Base-by-base conservation (phyloP, 2,888 invertebrate species). In the Pristionchus arcanus region DNA sequence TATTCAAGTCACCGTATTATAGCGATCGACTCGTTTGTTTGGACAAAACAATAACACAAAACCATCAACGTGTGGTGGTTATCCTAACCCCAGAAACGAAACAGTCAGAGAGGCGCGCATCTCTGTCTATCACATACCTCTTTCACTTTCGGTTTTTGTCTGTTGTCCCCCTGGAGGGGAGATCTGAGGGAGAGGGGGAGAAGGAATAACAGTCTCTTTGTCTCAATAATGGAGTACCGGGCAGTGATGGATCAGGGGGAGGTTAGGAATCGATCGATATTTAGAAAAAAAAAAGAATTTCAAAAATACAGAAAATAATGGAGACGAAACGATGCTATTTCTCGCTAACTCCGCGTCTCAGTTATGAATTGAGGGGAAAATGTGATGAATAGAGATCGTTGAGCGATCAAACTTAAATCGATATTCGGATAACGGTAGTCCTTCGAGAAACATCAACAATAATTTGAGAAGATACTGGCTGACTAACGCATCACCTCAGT, bases 111-210 rank as follows among this genome's bases (percentile, higher is more conserved):
- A 49, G n/a, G 42, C 81, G 81, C 81, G 81, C 15, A 13, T 81
- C 16, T n/a, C n/a, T n/a, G n/a, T 19, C 74, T 25, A 53, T 49
- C 81, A 81, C 77, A 63, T 63, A 49, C 42, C n/a, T 7, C 28
- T 81, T 81, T 81, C 81, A 81, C 81, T 81, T 81, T 81, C 81
- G 25, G 49, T 42, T 81, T 81, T 81, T 81, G 49, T 81, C 49
- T 53, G 42, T 49, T 49, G n/a, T 11, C 74, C 31, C 74, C 42
- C 49, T 25, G 19, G 77, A 77, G 81, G 49, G 34, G 2, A 31
- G n/a, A 81, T 81, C 49, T 53, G 81, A 81, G 71, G 19, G 77
- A 25, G 74, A 74, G 37, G 37, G 74, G 19, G 7, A 74, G 71
- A 25, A 11, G 37, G 37, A 13, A 49, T 49, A 49, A 49, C 42